Conservation (phyloP, 2,888 invertebrate genomes). For the Hartigia nigra region DNA sequence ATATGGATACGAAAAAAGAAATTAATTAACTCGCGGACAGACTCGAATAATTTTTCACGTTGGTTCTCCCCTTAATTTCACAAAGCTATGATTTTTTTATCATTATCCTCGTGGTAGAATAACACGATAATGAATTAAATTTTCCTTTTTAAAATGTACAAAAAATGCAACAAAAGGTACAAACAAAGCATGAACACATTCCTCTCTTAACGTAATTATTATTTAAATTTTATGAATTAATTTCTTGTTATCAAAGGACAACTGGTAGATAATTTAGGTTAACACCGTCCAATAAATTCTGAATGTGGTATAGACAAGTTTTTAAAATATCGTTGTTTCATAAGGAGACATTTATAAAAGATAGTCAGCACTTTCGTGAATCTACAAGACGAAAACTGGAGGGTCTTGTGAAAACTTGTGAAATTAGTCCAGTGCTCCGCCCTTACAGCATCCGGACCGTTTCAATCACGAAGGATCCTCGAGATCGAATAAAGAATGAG, state of each 20-base stretch:
- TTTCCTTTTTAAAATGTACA: neutral
- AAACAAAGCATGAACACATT: neutral
- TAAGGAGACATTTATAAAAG: neutral
- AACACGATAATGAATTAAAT: too few relatives aligned
- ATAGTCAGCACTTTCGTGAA: neutral
- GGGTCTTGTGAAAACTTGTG: neutral
- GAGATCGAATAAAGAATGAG: neutral
- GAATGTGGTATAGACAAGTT: neutral
- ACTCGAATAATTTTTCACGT: constrained; percentile 3
- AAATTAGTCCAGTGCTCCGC: neutral
- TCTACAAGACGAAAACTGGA: neutral
- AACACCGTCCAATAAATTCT: neutral
- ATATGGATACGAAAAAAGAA: neutral
- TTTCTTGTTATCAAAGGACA: neutral
- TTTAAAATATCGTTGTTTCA: neutral
- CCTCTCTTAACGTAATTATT: neutral
- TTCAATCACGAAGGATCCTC: neutral
- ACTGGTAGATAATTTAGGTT: neutral
- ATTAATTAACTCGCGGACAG: constrained; percentile 4
- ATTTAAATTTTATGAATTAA: neutral
- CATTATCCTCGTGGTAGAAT: neutral
- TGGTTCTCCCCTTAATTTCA: neutral
- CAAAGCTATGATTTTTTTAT: neutral
- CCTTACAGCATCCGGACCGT: neutral
- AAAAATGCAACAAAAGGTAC: neutral